Evolutionary conservation across 2,797 vertebrate species (phyloP).

Genomic region (Lepilemur ruficaudatus): DNA sequence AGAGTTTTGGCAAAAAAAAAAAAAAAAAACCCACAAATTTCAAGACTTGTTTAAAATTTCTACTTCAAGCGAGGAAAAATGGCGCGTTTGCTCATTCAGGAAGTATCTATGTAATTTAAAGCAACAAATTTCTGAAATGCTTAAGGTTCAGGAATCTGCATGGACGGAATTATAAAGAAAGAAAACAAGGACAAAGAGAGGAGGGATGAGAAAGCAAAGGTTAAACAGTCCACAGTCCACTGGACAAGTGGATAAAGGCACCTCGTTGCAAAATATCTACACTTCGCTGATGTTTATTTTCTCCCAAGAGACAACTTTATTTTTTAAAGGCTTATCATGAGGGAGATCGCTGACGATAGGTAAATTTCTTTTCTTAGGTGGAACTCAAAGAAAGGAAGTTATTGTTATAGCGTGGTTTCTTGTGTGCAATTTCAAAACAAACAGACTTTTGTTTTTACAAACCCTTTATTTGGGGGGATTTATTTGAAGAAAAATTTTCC

Average conservation of each 20-base stretch:
- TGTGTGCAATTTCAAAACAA: slow-evolving; percentile 81
- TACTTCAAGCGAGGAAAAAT: neutral
- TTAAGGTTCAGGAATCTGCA: slow-evolving; percentile 21
- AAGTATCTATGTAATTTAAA: slow-evolving; percentile 28
- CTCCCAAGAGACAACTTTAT: slow-evolving; percentile 72
- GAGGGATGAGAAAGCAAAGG: slow-evolving; percentile 27
- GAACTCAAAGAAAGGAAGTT: slow-evolving; percentile 66
- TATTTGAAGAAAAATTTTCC: slow-evolving; percentile 78
- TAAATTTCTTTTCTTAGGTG: slow-evolving; percentile 75
- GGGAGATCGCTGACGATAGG: slow-evolving; percentile 74
- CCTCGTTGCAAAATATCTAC: neutral
- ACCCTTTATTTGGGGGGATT: slow-evolving; percentile 73
- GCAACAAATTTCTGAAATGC: neutral
- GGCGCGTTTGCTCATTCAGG: neutral
- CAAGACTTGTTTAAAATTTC: slow-evolving; percentile 51
- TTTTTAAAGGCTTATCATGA: slow-evolving; percentile 80
- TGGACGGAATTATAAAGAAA: slow-evolving; percentile 5
- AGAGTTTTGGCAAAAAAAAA: neutral
- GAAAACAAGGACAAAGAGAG: neutral
- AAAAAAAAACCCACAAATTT: neutral
- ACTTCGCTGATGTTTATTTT: slow-evolving; percentile 68
- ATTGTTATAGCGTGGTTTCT: slow-evolving; percentile 70
- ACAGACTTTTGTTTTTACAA: slow-evolving; percentile 77
- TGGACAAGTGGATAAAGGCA: slow-evolving; percentile 44
- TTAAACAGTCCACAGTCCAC: neutral